Conservation (phyloP, 2,888 invertebrate species). For the Oxyteleia sp. region DNA sequence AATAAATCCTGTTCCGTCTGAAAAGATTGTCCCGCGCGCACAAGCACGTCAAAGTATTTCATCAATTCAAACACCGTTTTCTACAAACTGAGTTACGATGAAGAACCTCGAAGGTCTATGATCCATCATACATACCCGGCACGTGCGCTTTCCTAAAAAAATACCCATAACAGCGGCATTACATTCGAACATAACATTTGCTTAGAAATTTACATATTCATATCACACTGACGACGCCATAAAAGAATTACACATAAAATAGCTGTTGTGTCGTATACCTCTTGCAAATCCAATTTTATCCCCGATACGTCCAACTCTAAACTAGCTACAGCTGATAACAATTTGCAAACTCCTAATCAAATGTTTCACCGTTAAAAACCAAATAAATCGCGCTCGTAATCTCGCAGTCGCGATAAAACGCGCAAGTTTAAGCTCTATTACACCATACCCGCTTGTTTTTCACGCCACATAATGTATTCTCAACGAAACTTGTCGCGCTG, state of each 20-base stretch:
- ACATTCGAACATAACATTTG: slow-evolving; percentile 27
- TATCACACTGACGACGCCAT: slow-evolving; percentile 1
- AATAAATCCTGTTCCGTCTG: slow-evolving; percentile 29
- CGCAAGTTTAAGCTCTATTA: slow-evolving; percentile 6
- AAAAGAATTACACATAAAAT: slow-evolving; percentile 24
- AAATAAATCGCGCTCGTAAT: slow-evolving; percentile 5
- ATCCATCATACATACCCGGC: slow-evolving; percentile 30
- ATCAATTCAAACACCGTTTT: slow-evolving; percentile 20
- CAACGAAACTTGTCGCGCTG: slow-evolving; percentile 8
- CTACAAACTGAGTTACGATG: slow-evolving; percentile 17
- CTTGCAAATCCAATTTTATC: slow-evolving; percentile 4
- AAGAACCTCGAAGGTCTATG: slow-evolving; percentile 29
- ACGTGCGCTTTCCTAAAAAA: slow-evolving; percentile 42
- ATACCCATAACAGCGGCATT: slow-evolving; percentile 16
- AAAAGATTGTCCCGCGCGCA: slow-evolving; percentile 27
- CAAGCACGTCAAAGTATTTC: slow-evolving; percentile 28
- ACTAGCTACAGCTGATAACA: slow-evolving; percentile 5
- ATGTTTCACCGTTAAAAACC: slow-evolving; percentile 8
- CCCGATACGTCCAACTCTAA: neutral
- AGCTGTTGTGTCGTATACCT: slow-evolving; percentile 3
- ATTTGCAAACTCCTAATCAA: slow-evolving; percentile 6
- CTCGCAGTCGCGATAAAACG: neutral
- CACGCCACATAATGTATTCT: slow-evolving; percentile 3
- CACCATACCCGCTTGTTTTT: slow-evolving; percentile 22
- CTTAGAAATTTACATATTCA: slow-evolving; percentile 42